Conservation (phyloP, 2,888 invertebrate genomes). For the Polyommatus icarus region DNA sequence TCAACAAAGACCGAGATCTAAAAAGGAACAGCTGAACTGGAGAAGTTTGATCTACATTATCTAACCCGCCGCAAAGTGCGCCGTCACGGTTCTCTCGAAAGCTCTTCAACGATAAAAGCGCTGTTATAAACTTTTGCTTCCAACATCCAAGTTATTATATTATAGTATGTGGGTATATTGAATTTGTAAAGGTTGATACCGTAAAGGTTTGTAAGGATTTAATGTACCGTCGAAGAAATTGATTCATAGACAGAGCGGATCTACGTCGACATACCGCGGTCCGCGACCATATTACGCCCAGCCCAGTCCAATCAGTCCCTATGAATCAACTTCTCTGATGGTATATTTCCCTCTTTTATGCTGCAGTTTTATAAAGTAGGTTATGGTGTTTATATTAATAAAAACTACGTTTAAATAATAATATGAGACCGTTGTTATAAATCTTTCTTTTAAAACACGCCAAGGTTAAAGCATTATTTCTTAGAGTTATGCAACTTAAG, state of each 20-base stretch:
- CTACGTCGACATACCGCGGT: no score
- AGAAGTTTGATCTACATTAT: slow-evolving; percentile 4
- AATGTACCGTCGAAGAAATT: background rate
- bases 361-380: background rate
- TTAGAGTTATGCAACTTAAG: background rate
- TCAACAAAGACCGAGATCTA: background rate
- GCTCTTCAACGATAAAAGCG: background rate
- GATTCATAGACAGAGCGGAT: no score
- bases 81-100: background rate
- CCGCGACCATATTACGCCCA: no score
- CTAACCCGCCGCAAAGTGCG: background rate
- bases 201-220: background rate
- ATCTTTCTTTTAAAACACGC: background rate
- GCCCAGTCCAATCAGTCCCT: no score
- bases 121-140: background rate
- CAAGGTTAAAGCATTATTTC: no score
- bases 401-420: no score
- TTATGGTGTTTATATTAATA: no score
- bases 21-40: background rate
- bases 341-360: background rate
- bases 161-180: slow-evolving; percentile 2
- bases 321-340: no score
- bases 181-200: background rate
- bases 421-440: background rate
- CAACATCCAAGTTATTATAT: background rate